Percentiles rank a stretch among this genome's conserved stretches.
These are phyloP conservation scores for Synergus umbraculus DNA, from an alignment of 2,888 invertebrate genomes.

Conservation along the genomic window DNA sequence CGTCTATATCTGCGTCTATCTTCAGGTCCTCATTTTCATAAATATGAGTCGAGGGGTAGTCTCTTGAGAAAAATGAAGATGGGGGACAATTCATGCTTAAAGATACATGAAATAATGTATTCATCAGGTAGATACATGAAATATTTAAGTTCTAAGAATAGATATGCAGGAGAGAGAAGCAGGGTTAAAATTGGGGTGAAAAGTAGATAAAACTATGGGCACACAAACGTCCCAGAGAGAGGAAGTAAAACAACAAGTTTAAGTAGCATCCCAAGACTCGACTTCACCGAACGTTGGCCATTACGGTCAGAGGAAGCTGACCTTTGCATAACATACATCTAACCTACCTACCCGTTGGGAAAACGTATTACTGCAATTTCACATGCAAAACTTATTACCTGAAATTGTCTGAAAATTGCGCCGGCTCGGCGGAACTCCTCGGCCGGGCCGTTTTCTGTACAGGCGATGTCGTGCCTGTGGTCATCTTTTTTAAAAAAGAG, in stretches of 20 bases:
- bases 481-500: conserved; percentile 43
- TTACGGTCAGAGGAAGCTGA: conserved; percentile 45
- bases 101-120: neutral
- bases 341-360: conserved; percentile 54
- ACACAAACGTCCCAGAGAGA: neutral
- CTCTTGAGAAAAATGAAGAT: neutral
- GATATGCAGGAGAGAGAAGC: neutral
- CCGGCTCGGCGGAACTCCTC: conserved; percentile 45
- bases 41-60: neutral
- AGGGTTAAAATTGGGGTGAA: neutral
- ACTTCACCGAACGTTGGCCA: conserved; percentile 51
- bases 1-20: neutral
- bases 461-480: conserved; percentile 46
- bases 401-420: conserved; percentile 74
- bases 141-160: neutral
- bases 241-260: conserved; percentile 50
- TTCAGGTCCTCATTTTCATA: neutral
- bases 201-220: neutral
- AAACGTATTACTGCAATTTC: conserved; percentile 73
- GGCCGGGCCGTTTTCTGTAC: conserved; percentile 49
- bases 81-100: neutral
- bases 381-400: conserved; percentile 74
- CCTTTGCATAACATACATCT: conserved; percentile 61
- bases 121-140: neutral
- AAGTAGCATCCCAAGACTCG: conserved; percentile 56